Base-by-base conservation (phyloP, 1,140 invertebrate species). In the Dreissena rostriformis region DNA sequence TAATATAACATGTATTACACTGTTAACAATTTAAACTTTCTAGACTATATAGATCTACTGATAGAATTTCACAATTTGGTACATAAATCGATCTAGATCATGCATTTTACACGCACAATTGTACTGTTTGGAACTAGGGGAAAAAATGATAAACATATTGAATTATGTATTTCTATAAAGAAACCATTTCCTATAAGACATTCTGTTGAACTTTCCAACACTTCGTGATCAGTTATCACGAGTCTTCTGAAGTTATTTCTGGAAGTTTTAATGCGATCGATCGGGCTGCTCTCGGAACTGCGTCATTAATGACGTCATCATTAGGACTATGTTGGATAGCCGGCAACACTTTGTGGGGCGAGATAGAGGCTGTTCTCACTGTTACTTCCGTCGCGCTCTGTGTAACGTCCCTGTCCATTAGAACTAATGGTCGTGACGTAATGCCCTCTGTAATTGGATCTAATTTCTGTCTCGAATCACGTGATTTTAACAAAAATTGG, bases 251-350 rank as follows among this genome's bases (percentile, higher is more conserved):
- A 65, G 5, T 24, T 55, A 80, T 72, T 15, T 28, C 8, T 49
- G 78, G 78, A 15, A 80, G 28, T 28, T 51, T 80, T 1, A 80
- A 28, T 4, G 78, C 71, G 8, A 80, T 80, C 4, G 39, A n/a
- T 22, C 29, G 67, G 24, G 63, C 49, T 19, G 51, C 28, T 22
- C 22, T 61, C 22, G 78, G 55, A 49, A 66, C 76, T 14, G 55
- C 55, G 11, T 24, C 14, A 65, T 22, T n/a, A 6, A 67, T 28
- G 52, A 28, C 63, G 8, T 78, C 52, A 24, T 28, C 12, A 4
- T 24, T 49, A 22, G n/a, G n/a, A 51, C 55, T 67, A 65, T 26
- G 28, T 14, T 63, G 76, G 4, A 68, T 17, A 53, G 22, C 11
- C 10, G 66, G 29, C n/a, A 52, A 4, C 15, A 8, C 24, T 19